phyloP scores from a whole-genome alignment of 2,888 invertebrate species.

The Lissonota sp. region DNA sequence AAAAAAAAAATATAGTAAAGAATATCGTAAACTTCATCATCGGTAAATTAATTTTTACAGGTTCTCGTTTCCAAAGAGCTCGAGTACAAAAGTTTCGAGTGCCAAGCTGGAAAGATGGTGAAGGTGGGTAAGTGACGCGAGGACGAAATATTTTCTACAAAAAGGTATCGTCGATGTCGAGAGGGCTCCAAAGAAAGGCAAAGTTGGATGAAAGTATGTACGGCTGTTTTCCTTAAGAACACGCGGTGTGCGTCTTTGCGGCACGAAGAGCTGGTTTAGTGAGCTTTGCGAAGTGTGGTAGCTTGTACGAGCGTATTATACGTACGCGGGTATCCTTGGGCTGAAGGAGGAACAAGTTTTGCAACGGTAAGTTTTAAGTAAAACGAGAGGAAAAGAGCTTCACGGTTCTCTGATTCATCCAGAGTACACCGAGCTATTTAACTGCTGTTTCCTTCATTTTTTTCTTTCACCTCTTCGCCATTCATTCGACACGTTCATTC shows the following conservation, averaged over 20 bases:
- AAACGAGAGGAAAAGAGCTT: slow-evolving; percentile 48
- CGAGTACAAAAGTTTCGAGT: slow-evolving; percentile 31
- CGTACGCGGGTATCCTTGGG: slow-evolving; percentile 13
- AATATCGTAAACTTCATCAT: slow-evolving; percentile 21
- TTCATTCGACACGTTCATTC: no score
- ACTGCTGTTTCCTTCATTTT: slow-evolving; percentile 10
- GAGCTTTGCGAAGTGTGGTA: slow-evolving; percentile 33
- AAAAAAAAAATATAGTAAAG: not conserved
- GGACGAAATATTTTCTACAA: slow-evolving; percentile 20
- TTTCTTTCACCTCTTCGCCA: not conserved
- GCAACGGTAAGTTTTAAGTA: slow-evolving; percentile 70
- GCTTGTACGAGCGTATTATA: not conserved
- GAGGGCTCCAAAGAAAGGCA: slow-evolving; percentile 36
- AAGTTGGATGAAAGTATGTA: slow-evolving; percentile 41
- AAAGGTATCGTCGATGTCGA: slow-evolving; percentile 26
- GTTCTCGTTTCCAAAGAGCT: slow-evolving; percentile 24
- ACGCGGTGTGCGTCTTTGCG: slow-evolving; percentile 14
- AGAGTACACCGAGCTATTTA: slow-evolving; percentile 33
- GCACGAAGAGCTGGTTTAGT: no score
- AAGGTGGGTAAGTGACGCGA: slow-evolving; percentile 16
- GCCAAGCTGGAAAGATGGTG: no score
- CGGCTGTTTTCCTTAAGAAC: slow-evolving; percentile 22
- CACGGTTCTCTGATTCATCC: slow-evolving; percentile 9
- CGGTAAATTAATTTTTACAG: slow-evolving; percentile 30
- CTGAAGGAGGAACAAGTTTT: slow-evolving; percentile 66